Evolutionary conservation across 1,140 invertebrate species (phyloP), one percentile per base, ranked within the genome.

Genomic region (Euura saliciscinereae): DNA sequence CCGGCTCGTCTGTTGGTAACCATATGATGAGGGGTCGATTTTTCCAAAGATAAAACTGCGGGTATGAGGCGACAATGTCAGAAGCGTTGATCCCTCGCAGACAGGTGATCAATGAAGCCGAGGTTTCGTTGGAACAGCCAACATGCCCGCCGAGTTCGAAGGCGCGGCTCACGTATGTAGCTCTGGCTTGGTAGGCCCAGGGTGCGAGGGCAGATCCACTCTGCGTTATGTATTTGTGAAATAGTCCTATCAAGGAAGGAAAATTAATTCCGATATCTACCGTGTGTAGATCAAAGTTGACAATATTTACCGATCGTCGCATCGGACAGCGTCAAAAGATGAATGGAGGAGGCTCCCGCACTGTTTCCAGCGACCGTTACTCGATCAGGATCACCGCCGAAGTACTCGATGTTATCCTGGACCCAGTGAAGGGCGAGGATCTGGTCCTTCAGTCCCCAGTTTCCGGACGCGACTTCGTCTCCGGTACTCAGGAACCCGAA

Each of bases 131-230:
- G 6, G 73, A 68, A 51, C 77, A 78, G 64, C 70, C 44, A n/a
- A 74, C 46, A 10, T 59, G 45, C 6, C 72, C n/a, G 3, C 71
- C 77, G 8, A 77, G 71, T 44, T 44, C 45, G 13, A 28, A 68
- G 42, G 76, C 71, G 43, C 71, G 44, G 8, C 69, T 68, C 43
- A 65, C 72, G 69, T 72, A 71, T 2, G 10, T 45, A 2, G 67
- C 59, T 6, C 69, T 72, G 6, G 70, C 65, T 44, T 13, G 8
- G 67, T 70, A 74, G 4, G 90, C 91, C 92, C 89, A 93, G 43
- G 87, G 86, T 68, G 85, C 88, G 6, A 93, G 78, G 10, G 90
- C 91, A n/a, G 90, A 90, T n/a, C 91, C 91, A 75, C 89, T 90
- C 82, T 90, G 87, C 43, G 90, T 77, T 44, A 93, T 88, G 1